Evolutionary conservation across 2,113 vertebrate species (phyloP).

Genomic region (Pyrgilauda ruficollis): DNA sequence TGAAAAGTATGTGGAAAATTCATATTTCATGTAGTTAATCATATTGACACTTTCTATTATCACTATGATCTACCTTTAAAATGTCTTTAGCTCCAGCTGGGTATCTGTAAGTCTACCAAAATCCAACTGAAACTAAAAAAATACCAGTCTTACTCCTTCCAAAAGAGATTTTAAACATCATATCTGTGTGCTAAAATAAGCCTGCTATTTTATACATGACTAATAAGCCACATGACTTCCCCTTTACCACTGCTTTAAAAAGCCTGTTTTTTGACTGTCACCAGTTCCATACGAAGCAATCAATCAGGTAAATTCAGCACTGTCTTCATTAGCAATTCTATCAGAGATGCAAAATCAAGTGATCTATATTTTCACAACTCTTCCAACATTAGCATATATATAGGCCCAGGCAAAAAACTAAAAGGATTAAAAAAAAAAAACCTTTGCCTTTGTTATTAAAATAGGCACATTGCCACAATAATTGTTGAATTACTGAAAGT

Average conservation of each 20-base stretch:
- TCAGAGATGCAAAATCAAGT: neutral
- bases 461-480: neutral
- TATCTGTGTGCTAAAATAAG: neutral
- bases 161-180: neutral
- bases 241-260: neutral
- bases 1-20: neutral
- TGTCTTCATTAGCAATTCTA: neutral
- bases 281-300: neutral
- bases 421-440: neutral
- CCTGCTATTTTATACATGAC: neutral
- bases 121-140: neutral
- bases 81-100: neutral
- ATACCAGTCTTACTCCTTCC: neutral
- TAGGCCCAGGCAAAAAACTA: neutral
- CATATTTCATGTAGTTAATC: neutral
- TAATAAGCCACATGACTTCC: neutral
- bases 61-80: neutral
- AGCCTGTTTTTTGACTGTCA: neutral
- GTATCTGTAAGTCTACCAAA: neutral
- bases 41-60: neutral
- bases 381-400: neutral
- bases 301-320: neutral
- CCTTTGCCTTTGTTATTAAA: neutral
- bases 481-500: neutral
- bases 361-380: neutral